Evolutionary conservation across 2,888 invertebrate genomes (phyloP).

Genomic region (Callimorpha dominula): DNA sequence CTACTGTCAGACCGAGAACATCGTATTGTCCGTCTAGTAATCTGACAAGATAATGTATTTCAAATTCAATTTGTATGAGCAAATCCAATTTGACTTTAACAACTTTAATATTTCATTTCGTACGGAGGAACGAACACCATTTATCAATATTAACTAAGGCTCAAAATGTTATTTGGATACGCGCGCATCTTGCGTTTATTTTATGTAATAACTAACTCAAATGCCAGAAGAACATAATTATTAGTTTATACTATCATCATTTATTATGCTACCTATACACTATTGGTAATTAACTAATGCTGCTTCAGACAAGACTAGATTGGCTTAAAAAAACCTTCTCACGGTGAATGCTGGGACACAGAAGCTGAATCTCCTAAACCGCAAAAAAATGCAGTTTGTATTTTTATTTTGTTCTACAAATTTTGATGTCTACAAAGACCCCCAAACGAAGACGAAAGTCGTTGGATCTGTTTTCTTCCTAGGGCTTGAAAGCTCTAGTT

Average conservation of each 20-base stretch:
- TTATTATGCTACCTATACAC: too few relatives aligned
- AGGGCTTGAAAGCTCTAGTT: not conserved
- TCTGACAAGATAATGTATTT: slow-evolving; percentile 33
- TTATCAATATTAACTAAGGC: slow-evolving; percentile 33
- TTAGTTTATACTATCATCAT: not conserved
- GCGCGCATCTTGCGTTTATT: not conserved
- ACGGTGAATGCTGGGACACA: not conserved
- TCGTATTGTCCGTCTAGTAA: slow-evolving; percentile 33
- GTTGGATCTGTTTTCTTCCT: not conserved
- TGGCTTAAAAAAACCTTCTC: not conserved
- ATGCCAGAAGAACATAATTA: not conserved
- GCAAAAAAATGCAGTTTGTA: not conserved
- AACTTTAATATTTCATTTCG: slow-evolving; percentile 36
- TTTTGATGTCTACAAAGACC: not conserved
- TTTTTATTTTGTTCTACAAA: not conserved
- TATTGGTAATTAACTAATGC: too few relatives aligned
- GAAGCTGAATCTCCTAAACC: not conserved
- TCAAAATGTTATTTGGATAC: not conserved
- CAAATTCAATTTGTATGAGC: slow-evolving; percentile 21
- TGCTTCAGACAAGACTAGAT: too few relatives aligned
- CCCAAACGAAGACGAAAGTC: not conserved
- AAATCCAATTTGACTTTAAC: slow-evolving; percentile 37
- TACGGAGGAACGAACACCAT: slow-evolving; percentile 20
- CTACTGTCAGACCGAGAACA: slow-evolving; percentile 26
- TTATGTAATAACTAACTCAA: not conserved